Conservation (phyloP, 2,113 vertebrate genomes). For the Myiozetetes cayanensis region DNA sequence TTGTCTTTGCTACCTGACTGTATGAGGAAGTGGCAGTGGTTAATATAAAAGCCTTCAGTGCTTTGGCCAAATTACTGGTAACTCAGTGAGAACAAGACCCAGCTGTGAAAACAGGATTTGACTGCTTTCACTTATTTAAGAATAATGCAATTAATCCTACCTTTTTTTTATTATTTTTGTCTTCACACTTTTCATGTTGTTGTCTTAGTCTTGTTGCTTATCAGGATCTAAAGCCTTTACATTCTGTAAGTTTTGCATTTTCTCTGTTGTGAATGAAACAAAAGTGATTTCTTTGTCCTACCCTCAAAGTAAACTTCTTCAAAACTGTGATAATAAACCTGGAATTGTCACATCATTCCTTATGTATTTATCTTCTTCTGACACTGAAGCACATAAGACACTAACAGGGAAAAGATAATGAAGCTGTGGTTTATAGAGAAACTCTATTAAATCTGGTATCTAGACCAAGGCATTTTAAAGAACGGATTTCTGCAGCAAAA, state of each 20-base stretch:
- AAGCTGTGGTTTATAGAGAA: not conserved
- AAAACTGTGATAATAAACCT: not conserved
- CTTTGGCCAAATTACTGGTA: not conserved
- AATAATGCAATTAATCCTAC: not conserved
- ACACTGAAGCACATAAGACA: not conserved
- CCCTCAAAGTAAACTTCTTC: not conserved
- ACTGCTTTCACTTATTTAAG: not conserved
- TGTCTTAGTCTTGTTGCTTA: not conserved
- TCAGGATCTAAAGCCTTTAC: not conserved
- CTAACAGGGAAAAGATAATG: not conserved
- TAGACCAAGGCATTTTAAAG: not conserved
- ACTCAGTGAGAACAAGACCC: not conserved
- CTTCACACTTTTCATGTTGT: rapidly evolving
- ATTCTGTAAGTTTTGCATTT: not conserved
- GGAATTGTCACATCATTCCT: not conserved
- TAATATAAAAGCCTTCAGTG: not conserved
- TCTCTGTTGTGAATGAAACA: not conserved
- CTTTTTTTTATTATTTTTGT: no score
- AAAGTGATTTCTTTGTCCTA: not conserved
- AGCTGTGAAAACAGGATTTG: not conserved
- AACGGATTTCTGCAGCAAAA: not conserved
- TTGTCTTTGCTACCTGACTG: not conserved
- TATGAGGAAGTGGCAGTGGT: not conserved
- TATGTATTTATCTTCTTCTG: not conserved
- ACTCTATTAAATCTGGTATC: not conserved